Base-by-base conservation (phyloP, 2,888 invertebrate genomes). In the Willowsia nigromaculata region DNA sequence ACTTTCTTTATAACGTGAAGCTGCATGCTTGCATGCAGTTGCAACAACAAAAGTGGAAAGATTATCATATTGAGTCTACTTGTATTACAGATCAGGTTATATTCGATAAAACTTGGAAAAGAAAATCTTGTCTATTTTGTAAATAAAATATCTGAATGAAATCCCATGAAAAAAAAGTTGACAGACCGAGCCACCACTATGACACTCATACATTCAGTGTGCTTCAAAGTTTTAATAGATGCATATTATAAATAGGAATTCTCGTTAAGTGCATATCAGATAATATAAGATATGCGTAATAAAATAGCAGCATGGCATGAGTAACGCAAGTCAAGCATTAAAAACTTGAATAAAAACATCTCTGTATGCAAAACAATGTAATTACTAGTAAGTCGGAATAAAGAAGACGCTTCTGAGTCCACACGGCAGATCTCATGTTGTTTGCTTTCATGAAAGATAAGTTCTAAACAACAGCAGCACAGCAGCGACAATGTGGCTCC, bases 401-500 rank as follows among this genome's bases (percentile, higher is more conserved):
- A 22, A 43, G 11, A 43, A 65, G 1, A 65, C 7, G n/a, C n/a
- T 68, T 40, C 43, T 22, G 7, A 71, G 33, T 33, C 62, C 43
- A n/a, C 76, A 76, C 15, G 5, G 15, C 76, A 50, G 1, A 27
- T 25, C 5, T 47, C 30, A 15, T 76, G 9, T 47, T 76, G 27
- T 71, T 53, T 76, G 9, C 27, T 53, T n/a, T n/a, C n/a, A n/a
- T n/a, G n/a, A n/a, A n/a, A n/a, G 71, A 71, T 71, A 13, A 71
- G 25, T 25, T 43, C 13, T n/a, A 22, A 50, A 18, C 50, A 50
- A 33, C 65, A 25, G 5, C 40, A n/a, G 1, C n/a, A 37, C 18
- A 22, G 18, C 62, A 78, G 84, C 88, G 88, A 88, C 88, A 78
- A 65, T 3, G 37, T 84, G 88, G 88, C 88, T 88, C 88, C 88